Conservation (phyloP, 30 jellyfish, hydroid and myxozoan genomes). For the Mastigias papua region DNA sequence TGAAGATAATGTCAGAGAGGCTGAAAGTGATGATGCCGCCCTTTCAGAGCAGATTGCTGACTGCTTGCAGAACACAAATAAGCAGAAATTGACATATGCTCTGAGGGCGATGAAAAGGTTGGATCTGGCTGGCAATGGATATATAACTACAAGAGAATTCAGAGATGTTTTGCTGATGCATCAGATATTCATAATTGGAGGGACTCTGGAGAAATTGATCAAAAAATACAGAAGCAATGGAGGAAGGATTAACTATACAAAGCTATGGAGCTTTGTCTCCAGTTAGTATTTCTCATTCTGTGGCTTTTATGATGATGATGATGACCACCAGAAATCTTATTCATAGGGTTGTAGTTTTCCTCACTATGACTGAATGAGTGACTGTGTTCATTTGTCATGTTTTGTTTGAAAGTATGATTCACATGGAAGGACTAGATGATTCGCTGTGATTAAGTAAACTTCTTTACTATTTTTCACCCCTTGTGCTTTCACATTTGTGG, state of each 20-base stretch:
- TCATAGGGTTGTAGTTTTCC: too few relatives aligned
- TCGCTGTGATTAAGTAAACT: too few relatives aligned
- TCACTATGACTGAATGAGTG: too few relatives aligned
- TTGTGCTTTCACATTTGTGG: too few relatives aligned
- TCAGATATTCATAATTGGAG: constrained; percentile 60
- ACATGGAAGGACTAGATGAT: too few relatives aligned
- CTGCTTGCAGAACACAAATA: constrained; percentile 37
- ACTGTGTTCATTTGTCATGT: too few relatives aligned
- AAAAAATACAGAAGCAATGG: constrained; percentile 25
- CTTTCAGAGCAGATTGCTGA: constrained; percentile 51
- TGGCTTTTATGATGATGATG: too few relatives aligned
- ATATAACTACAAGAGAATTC: constrained; percentile 25
- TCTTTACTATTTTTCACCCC: too few relatives aligned
- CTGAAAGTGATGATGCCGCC: constrained; percentile 2
- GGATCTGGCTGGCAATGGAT: constrained; percentile 30
- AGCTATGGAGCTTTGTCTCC: constrained; percentile 39
- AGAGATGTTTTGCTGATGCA: constrained; percentile 54
- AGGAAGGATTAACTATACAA: constrained; percentile 32
- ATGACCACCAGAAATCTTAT: too few relatives aligned
- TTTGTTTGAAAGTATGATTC: too few relatives aligned
- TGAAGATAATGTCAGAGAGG: background rate
- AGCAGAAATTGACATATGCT: constrained; percentile 51
- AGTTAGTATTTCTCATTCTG: constrained; percentile 13
- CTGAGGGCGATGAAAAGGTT: constrained; percentile 46
- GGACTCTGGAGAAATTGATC: constrained; percentile 47